These are phyloP conservation scores for Ophiothrix spiculata DNA, from an alignment of 35 echinoderm and acorn worm genomes.

Conservation along the genomic window DNA sequence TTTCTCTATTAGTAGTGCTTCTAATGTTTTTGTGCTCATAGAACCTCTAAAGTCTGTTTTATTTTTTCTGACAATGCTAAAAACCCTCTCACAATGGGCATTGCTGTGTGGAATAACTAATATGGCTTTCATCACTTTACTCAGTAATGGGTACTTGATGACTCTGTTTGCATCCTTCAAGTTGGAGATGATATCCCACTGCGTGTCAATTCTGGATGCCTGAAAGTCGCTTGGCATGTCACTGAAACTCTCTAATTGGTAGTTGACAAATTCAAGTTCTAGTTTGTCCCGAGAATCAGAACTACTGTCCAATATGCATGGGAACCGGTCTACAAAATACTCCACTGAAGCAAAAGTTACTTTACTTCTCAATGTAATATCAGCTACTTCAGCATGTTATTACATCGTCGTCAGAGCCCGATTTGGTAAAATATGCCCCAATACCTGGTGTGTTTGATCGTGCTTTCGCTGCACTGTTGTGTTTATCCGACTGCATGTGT, in stretches of 20 bases:
- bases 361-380: not conserved
- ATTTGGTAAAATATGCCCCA: no score
- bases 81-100: not conserved
- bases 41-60: no score
- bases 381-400: slow-evolving; percentile 3
- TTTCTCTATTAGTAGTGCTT: no score
- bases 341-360: slow-evolving; percentile 10
- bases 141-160: slow-evolving; percentile 4
- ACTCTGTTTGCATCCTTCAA: slow-evolving; percentile 16
- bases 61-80: no score
- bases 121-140: slow-evolving; percentile 20
- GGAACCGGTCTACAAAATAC: slow-evolving; percentile 10
- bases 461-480: no score
- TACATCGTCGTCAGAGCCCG: no score
- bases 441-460: no score
- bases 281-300: not conserved
- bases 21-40: no score
- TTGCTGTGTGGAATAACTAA: slow-evolving; percentile 13
- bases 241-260: not conserved
- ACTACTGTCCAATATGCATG: not conserved
- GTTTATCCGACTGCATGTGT: no score
- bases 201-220: slow-evolving; percentile 4
- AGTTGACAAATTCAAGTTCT: slow-evolving; percentile 1
- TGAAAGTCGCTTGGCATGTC: not conserved
- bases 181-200: slow-evolving; percentile 11